These are phyloP conservation scores for Scrobipalpa costella DNA, from an alignment of 2,888 invertebrate genomes.

Conservation along the genomic window DNA sequence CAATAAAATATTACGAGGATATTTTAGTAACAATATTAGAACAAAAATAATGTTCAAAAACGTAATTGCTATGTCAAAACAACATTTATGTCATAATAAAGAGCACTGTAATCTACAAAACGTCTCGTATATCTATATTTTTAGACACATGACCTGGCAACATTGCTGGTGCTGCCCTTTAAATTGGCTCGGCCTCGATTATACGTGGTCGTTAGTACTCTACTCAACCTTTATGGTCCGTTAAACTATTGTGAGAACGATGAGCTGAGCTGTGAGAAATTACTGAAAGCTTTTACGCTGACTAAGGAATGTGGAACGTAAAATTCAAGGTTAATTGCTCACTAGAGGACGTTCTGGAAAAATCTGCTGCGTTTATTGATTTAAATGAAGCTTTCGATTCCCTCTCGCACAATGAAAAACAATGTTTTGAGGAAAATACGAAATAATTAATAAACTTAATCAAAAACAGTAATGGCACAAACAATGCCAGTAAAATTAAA, in stretches of 20 bases:
- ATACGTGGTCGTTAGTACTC: conserved; percentile 32
- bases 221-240: conserved; percentile 21
- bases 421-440: not conserved
- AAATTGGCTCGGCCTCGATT: conserved; percentile 52
- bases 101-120: not conserved
- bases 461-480: not conserved
- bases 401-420: not conserved
- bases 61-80: not conserved
- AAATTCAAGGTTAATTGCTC: conserved; percentile 15
- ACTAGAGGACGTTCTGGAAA: conserved; percentile 6
- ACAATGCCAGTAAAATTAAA: not conserved
- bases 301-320: conserved; percentile 9
- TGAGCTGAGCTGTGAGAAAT: conserved; percentile 18
- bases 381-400: not conserved
- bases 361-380: not conserved
- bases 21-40: too few species aligned
- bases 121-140: conserved; percentile 4
- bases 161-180: conserved; percentile 45
- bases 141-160: conserved; percentile 11
- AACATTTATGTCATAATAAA: not conserved
- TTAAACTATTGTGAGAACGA: conserved; percentile 23
- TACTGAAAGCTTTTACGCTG: conserved; percentile 19
- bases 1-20: too few species aligned
- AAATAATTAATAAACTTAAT: not conserved
- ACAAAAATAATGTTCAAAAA: too few species aligned